Base-by-base conservation (phyloP, 1,140 invertebrate genomes). In the Adoxophyes honmai region DNA sequence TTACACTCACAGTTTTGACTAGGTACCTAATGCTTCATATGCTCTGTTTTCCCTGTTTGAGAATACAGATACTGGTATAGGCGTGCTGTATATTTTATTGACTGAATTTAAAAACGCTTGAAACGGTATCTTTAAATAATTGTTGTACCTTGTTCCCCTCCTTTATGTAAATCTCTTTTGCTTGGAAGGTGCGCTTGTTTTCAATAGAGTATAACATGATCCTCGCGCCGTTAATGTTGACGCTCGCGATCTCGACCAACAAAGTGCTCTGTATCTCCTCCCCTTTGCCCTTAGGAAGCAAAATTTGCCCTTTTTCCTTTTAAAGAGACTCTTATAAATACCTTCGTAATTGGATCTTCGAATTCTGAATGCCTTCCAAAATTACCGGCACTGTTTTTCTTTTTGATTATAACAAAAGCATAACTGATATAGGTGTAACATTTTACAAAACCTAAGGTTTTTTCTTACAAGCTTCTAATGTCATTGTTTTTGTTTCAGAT, bases 191-290 rank as follows among this genome's bases (percentile, higher is more conserved):
- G 14, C 42, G 42, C 42, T 28, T 16, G 42, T 48, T 21, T 48
- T 18, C 11, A 48, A 21, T 21, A 18, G 21, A 16, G 39, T 44
- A 16, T 16, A 48, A 48, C 42, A 48, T 18, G 42, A 48, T 48
- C 42, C 21, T 28, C 6, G 21, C 18, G 15, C 16, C 15, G 42
- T 48, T 48, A 48, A 48, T 48, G 42, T 48, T 44, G 39, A 44
- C 21, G 42, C 42, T 28, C 18, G 11, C 42, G 21, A 48, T 48
- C 42, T 48, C 42, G n/a, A 28, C 42, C 42, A 48, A 44, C 39
- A 44, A 44, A 48, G 42, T 48, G 16, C 42, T 18, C 11, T 28
- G 18, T 48, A 33, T 48, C 39, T 16, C 10, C 42, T 48, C 42
- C 42, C 42, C 42, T 48, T 33, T 48, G 21, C 42, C 42, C 42